Evolutionary conservation across 2,888 invertebrate genomes (phyloP).

Genomic region (Odontocerum albicorne): DNA sequence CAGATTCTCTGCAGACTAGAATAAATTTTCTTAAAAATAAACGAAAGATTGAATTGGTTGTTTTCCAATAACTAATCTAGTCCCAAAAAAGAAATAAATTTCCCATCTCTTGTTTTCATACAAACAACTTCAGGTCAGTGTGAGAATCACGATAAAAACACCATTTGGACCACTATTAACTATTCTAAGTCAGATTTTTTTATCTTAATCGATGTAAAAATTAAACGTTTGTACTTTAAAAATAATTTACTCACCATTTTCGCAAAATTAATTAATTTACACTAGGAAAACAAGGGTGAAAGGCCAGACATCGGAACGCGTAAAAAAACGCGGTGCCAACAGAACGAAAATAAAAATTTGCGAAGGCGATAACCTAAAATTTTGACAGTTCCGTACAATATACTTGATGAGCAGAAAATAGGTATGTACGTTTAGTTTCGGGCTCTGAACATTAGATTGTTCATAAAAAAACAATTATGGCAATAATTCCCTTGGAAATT

Average conservation of each 20-base stretch:
- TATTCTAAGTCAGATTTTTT: neutral
- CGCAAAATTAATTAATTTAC: constrained; percentile 29
- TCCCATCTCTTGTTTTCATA: constrained; percentile 26
- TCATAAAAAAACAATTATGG: too few species aligned
- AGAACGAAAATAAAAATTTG: constrained; percentile 13
- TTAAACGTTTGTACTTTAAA: too few species aligned
- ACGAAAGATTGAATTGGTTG: too few species aligned
- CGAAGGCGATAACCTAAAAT: constrained; percentile 21
- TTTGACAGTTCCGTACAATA: constrained; percentile 27
- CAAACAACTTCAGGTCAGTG: constrained; percentile 30
- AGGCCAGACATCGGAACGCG: constrained; percentile 33
- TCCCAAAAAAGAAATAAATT: too few species aligned
- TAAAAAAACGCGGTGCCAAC: constrained; percentile 28
- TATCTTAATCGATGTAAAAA: constrained; percentile 8
- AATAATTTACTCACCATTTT: constrained; percentile 34
- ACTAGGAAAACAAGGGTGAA: constrained; percentile 30
- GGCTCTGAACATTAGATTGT: too few species aligned
- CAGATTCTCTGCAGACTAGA: too few species aligned
- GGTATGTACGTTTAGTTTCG: too few species aligned
- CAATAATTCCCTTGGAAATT: too few species aligned
- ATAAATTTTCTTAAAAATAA: too few species aligned
- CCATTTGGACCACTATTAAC: neutral
- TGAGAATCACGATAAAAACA: constrained; percentile 12
- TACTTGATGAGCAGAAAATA: too few species aligned
- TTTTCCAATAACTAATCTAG: too few species aligned